These are phyloP conservation scores for Crax fasciolata DNA, from an alignment of 2,797 vertebrate genomes.

Conservation along the genomic window DNA sequence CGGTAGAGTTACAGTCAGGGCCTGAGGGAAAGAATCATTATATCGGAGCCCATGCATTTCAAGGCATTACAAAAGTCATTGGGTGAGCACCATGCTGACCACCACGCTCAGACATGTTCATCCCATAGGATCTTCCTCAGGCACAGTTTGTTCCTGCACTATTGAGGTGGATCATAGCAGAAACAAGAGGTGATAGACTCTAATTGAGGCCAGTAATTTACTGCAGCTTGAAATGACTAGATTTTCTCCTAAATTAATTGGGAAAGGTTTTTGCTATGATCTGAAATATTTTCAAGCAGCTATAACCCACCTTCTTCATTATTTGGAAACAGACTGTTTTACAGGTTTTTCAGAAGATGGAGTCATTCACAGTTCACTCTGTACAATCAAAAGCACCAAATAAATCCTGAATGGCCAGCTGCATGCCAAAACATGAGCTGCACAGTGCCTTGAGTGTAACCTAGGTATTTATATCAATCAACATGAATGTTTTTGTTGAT, in stretches of 20 bases:
- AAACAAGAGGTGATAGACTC: neutral
- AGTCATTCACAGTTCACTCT: neutral
- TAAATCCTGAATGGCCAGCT: neutral
- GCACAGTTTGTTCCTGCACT: neutral
- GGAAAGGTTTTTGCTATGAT: neutral
- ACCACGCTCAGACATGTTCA: neutral
- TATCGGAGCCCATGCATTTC: neutral
- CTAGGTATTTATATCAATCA: neutral
- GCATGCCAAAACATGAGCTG: neutral
- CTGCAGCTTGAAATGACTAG: neutral
- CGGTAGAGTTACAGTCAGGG: neutral
- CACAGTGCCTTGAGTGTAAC: neutral
- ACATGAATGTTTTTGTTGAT: neutral
- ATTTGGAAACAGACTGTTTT: neutral
- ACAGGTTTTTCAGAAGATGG: neutral
- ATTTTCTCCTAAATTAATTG: neutral
- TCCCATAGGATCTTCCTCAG: neutral
- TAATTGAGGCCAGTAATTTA: neutral
- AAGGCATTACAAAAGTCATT: neutral
- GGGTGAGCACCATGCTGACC: neutral
- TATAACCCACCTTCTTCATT: neutral
- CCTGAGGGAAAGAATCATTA: neutral
- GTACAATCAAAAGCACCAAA: neutral
- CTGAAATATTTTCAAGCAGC: neutral
- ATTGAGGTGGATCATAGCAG: neutral